These are phyloP conservation scores for Xylocampa areola DNA, from an alignment of 2,888 invertebrate genomes.

Conservation along the genomic window DNA sequence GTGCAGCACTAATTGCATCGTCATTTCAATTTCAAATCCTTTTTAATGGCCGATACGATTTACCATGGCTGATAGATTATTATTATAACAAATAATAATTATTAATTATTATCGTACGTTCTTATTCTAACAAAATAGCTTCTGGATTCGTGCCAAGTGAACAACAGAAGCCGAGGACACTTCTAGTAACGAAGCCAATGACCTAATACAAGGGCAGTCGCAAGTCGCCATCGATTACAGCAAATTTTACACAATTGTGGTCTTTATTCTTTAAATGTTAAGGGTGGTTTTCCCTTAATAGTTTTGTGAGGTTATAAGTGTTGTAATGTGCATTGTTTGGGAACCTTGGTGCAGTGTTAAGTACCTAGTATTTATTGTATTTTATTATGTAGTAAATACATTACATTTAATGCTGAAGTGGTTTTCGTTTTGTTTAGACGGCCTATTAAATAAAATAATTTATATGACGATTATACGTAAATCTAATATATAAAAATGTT, in stretches of 20 bases:
- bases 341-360: background rate
- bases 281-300: background rate
- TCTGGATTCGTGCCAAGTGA: constrained; percentile 32
- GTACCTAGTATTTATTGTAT: background rate
- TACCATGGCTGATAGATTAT: no score
- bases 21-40: no score
- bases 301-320: constrained; percentile 20
- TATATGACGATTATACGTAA: no score
- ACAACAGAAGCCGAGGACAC: constrained; percentile 23
- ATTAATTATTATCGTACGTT: no score
- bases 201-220: constrained; percentile 43
- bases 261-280: rapidly evolving
- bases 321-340: constrained; percentile 30
- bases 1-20: no score
- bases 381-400: no score
- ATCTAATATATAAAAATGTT: no score
- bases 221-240: constrained; percentile 13
- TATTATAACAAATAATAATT: no score
- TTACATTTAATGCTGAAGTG: no score
- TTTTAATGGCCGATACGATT: no score
- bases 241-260: constrained; percentile 9
- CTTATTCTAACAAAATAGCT: constrained; percentile 23
- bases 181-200: constrained; percentile 37
- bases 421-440: no score
- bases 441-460: no score